Conservation (phyloP, 2,797 vertebrate genomes). For the Poliocrania exsul region DNA sequence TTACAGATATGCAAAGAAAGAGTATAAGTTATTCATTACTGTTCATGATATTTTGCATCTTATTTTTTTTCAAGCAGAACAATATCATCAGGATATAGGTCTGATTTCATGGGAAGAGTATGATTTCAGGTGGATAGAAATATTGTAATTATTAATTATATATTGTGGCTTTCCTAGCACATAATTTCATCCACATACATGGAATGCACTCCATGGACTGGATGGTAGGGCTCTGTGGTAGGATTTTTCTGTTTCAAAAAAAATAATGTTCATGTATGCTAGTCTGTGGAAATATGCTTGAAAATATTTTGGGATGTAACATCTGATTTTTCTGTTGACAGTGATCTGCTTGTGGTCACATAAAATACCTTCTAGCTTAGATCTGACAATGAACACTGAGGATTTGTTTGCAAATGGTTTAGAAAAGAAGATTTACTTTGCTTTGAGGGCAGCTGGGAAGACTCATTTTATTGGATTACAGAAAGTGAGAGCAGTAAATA, state of each 20-base stretch:
- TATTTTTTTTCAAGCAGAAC: neutral
- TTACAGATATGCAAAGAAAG: slow-evolving; percentile 24
- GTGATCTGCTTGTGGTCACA: neutral
- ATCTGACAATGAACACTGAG: slow-evolving; percentile 27
- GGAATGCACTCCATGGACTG: neutral
- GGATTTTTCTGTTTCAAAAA: neutral
- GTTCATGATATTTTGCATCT: neutral
- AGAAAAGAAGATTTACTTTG: slow-evolving; percentile 33
- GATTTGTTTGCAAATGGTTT: neutral
- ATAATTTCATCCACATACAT: neutral
- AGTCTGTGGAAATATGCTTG: neutral
- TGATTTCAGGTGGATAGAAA: neutral
- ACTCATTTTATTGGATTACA: slow-evolving; percentile 15
- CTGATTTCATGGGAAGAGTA: neutral
- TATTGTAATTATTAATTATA: neutral
- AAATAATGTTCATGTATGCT: neutral
- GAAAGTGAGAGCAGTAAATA: slow-evolving; percentile 44
- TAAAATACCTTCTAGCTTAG: slow-evolving; percentile 42
- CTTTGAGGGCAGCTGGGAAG: slow-evolving; percentile 41
- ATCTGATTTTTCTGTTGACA: neutral
- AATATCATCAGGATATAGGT: neutral
- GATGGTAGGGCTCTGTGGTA: neutral
- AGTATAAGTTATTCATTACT: neutral
- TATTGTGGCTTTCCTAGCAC: neutral
- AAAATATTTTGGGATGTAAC: slow-evolving; percentile 9